Percentiles rank a stretch among this genome's conserved stretches.
These are phyloP conservation scores for Setophaga coronata DNA, from an alignment of 2,113 vertebrate species.

Conservation along the genomic window DNA sequence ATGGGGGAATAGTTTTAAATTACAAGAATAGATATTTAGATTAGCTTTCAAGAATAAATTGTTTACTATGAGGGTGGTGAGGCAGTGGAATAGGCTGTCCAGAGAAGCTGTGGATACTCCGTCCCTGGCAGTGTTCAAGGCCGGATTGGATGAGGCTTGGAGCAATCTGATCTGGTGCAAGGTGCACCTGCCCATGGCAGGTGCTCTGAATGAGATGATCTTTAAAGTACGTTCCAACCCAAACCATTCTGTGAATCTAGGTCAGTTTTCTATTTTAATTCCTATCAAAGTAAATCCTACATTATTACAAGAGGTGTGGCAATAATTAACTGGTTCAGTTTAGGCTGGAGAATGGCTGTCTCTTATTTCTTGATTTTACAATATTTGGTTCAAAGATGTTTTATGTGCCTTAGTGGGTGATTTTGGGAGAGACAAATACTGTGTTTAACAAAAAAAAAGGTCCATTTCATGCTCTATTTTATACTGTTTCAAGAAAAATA, in stretches of 20 bases:
- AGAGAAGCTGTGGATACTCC: background rate
- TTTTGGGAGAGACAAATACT: background rate
- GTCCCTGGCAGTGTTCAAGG: background rate
- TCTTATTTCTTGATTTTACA: background rate
- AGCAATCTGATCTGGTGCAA: no score
- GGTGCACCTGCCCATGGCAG: background rate
- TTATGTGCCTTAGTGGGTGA: background rate
- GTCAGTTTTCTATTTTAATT: background rate
- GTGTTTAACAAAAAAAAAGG: background rate
- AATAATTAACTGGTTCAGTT: background rate
- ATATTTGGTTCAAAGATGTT: background rate
- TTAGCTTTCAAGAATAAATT: background rate
- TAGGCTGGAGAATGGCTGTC: background rate
- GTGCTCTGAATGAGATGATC: background rate
- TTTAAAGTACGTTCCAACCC: background rate
- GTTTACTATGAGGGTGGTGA: background rate
- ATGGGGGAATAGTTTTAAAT: background rate
- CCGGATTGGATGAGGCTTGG: background rate
- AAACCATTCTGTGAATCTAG: background rate
- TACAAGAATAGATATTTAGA: background rate
- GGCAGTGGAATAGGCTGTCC: background rate
- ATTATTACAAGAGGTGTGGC: background rate
- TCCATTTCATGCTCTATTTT: background rate
- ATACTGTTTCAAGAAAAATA: background rate
- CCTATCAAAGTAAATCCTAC: background rate